phyloP scores from a whole-genome alignment of 2,113 vertebrate genomes.

The Hiodon tergisus region DNA sequence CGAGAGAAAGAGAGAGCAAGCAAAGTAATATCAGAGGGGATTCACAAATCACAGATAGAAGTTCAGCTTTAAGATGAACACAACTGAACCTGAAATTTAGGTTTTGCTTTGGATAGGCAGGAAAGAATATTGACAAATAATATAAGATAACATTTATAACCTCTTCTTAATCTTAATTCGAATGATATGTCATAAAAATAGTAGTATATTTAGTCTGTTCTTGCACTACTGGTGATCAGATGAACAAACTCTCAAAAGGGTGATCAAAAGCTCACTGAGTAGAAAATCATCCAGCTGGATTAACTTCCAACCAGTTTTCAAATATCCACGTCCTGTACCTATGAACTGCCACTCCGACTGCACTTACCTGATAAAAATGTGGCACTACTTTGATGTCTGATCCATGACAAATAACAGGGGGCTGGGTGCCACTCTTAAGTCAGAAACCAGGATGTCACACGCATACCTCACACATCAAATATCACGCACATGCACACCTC shows the following conservation, averaged over 20 bases:
- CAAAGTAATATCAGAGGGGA: too few relatives aligned
- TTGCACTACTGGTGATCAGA: background rate
- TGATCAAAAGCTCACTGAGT: conserved; percentile 26
- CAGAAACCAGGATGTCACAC: too few relatives aligned
- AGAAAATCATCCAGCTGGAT: conserved; percentile 35
- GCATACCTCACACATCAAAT: too few relatives aligned
- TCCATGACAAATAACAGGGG: conserved; percentile 29
- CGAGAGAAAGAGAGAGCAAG: too few relatives aligned
- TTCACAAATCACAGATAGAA: too few relatives aligned
- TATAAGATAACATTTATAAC: background rate
- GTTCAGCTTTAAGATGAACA: too few relatives aligned
- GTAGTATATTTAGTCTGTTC: too few relatives aligned
- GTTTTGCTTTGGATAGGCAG: background rate
- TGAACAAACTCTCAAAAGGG: conserved; percentile 25
- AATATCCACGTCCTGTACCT: conserved; percentile 24
- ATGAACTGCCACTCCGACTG: conserved; percentile 36
- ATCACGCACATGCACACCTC: too few relatives aligned
- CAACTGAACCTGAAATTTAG: background rate
- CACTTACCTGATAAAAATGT: conserved; percentile 37
- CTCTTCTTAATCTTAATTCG: background rate
- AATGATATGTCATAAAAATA: background rate
- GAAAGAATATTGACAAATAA: background rate
- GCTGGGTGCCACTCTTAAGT: conserved; percentile 29
- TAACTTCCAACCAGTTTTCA: conserved; percentile 37
- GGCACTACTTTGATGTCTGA: conserved; percentile 30